phyloP scores from a whole-genome alignment of 2,113 vertebrate species.

The Gobiocypris rarus region DNA sequence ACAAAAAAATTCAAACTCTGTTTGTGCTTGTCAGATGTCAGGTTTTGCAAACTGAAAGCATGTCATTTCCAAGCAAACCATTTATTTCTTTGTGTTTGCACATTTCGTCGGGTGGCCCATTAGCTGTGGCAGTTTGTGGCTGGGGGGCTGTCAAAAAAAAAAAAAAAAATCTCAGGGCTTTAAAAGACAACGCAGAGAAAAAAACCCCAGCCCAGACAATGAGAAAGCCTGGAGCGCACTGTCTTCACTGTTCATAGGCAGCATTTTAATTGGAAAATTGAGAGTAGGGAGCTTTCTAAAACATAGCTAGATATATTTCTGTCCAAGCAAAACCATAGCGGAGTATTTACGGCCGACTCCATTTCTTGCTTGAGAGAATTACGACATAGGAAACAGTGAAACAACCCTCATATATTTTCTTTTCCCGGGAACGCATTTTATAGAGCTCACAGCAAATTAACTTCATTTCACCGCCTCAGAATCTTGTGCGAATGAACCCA shows the following conservation, averaged over 20 bases:
- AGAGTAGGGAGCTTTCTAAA: constrained; percentile 34
- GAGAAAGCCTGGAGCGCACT: constrained; percentile 58
- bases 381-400: constrained; percentile 27
- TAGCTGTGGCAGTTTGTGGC: constrained; percentile 68
- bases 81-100: neutral
- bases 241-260: constrained; percentile 58
- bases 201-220: constrained; percentile 43
- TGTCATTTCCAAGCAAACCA: constrained; percentile 26
- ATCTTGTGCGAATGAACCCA: neutral
- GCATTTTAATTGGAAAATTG: constrained; percentile 50
- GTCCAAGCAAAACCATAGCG: constrained; percentile 25
- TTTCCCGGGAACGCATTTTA: constrained; percentile 41
- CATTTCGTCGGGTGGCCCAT: constrained; percentile 55
- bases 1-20: constrained; percentile 63
- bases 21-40: constrained; percentile 72
- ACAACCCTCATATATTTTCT: constrained; percentile 3
- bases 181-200: constrained; percentile 62
- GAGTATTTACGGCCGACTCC: neutral
- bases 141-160: constrained; percentile 50
- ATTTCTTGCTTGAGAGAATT: constrained; percentile 29
- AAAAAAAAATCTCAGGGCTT: constrained; percentile 54
- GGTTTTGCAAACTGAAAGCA: constrained; percentile 52
- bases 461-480: constrained; percentile 48
- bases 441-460: constrained; percentile 48
- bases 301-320: constrained; percentile 22